Evolutionary conservation across 2,888 invertebrate genomes (phyloP).

Genomic region (Onthophagus sagittarius): DNA sequence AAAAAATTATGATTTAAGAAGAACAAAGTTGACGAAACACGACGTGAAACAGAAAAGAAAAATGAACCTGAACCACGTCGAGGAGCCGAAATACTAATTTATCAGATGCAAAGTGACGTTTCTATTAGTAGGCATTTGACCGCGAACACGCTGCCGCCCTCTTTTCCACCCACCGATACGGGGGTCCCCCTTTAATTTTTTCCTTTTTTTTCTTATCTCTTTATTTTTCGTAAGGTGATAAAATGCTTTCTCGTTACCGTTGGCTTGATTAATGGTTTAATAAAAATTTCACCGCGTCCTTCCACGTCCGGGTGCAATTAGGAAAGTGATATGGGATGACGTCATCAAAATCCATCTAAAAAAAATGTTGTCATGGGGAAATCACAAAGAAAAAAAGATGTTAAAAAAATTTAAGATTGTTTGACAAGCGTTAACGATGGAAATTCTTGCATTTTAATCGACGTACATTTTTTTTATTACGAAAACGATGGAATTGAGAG

Average conservation of each 20-base stretch:
- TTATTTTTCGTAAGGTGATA: background rate
- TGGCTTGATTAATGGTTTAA: background rate
- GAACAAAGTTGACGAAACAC: background rate
- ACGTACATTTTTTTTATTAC: background rate
- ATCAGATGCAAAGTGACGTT: conserved; percentile 11
- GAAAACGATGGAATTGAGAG: background rate
- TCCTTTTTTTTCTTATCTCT: too few relatives aligned
- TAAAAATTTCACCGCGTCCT: background rate
- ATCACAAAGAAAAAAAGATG: too few relatives aligned
- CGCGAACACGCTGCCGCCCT: background rate
- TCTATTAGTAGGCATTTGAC: conserved; percentile 9
- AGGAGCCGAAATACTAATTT: conserved; percentile 5
- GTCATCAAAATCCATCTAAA: background rate
- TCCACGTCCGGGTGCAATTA: background rate
- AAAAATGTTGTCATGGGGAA: too few relatives aligned
- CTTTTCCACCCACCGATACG: background rate
- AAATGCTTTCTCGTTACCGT: background rate
- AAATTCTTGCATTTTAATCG: background rate
- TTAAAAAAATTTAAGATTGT: background rate
- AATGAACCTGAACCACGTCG: conserved; percentile 1
- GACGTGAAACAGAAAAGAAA: conserved; percentile 4
- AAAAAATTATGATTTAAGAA: background rate
- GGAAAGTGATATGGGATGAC: background rate
- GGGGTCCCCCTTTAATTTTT: background rate
- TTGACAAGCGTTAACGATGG: background rate